Percentiles rank a stretch among this genome's conserved stretches.
Evolutionary conservation across 2,888 invertebrate genomes (phyloP).

Genomic region (Hemistola chrysoprasaria): DNA sequence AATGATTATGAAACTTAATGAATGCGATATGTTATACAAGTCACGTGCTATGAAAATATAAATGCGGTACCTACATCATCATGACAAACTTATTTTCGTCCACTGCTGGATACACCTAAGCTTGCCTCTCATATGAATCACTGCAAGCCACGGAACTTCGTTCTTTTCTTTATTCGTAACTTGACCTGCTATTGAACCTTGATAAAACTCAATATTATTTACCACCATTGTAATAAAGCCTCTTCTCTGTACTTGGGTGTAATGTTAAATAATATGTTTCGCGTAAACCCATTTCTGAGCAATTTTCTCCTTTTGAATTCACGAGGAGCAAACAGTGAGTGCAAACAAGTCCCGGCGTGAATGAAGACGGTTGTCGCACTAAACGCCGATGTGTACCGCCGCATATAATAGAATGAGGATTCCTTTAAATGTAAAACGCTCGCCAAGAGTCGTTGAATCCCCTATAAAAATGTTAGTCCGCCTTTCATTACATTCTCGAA

Average conservation of each 20-base stretch:
- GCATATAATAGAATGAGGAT: constrained; percentile 74
- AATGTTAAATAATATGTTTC: constrained; percentile 12
- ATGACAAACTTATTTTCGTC: no score
- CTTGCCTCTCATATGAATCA: no score
- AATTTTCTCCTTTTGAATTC: constrained; percentile 12
- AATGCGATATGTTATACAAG: no score
- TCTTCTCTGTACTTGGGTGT: not conserved
- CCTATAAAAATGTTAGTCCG: constrained; percentile 79
- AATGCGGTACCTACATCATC: no score
- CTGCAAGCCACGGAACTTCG: no score
- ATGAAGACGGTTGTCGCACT: constrained; percentile 64
- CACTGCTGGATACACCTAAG: no score
- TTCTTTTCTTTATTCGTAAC: no score
- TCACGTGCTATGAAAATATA: no score
- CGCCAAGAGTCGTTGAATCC: constrained; percentile 73
- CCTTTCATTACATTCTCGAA: constrained; percentile 74
- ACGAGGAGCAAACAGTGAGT: constrained; percentile 26
- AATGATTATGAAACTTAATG: no score
- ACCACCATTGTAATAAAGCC: no score
- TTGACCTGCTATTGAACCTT: no score
- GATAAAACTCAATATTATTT: no score
- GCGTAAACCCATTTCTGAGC: constrained; percentile 7
- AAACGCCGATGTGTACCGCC: constrained; percentile 66
- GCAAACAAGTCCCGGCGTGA: constrained; percentile 22
- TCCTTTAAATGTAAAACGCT: constrained; percentile 77